Evolutionary conservation across 2,113 vertebrate genomes (phyloP).

Genomic region (Megaceryle torquata): DNA sequence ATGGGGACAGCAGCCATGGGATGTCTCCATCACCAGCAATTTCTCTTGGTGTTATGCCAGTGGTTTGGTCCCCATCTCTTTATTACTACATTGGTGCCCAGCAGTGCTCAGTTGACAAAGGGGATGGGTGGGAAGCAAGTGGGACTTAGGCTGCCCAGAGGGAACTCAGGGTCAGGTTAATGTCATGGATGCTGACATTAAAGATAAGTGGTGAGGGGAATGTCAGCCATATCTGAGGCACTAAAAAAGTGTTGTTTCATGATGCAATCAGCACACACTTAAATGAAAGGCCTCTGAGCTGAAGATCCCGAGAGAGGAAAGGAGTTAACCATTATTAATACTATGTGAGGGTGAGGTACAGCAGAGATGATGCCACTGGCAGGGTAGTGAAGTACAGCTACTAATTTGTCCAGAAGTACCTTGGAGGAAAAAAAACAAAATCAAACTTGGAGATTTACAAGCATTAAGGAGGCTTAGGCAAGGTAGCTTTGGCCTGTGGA

Average conservation of each 20-base stretch:
- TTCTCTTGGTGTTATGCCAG: fast-evolving
- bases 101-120: background rate
- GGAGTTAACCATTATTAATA: background rate
- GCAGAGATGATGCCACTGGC: background rate
- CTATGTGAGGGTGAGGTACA: background rate
- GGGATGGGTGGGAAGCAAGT: too few species aligned
- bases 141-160: background rate
- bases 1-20: background rate
- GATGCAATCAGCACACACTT: background rate
- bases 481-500: background rate
- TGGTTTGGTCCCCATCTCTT: background rate
- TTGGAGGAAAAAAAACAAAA: background rate
- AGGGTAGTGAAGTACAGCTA: background rate
- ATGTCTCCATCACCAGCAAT: background rate
- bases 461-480: background rate
- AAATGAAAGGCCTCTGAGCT: background rate
- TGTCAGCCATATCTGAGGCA: background rate
- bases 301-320: background rate
- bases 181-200: background rate
- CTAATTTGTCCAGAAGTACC: background rate
- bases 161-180: background rate
- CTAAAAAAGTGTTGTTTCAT: background rate
- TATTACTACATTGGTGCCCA: background rate
- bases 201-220: background rate
- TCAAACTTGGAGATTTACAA: background rate